Percentiles rank a stretch among this genome's conserved stretches.
phyloP scores from a whole-genome alignment of 2,888 invertebrate species.

The Hemicrepidius hirtus region DNA sequence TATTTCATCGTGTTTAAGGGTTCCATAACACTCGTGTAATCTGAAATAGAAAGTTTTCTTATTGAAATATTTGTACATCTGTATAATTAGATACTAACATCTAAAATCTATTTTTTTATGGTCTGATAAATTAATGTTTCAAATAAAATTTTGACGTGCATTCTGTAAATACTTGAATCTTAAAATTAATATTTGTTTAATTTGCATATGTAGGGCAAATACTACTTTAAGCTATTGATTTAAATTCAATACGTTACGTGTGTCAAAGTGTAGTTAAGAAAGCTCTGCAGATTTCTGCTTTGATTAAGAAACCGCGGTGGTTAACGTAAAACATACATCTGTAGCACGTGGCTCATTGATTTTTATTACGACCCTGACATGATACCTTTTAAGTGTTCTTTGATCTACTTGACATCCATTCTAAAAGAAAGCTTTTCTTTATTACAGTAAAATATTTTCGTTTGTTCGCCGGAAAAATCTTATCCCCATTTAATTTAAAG shows the following conservation, averaged over 20 bases:
- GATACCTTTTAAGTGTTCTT: constrained; percentile 34
- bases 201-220: too few relatives aligned
- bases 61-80: too few relatives aligned
- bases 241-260: constrained; percentile 33
- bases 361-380: constrained; percentile 31
- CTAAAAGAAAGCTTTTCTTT: neutral
- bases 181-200: too few relatives aligned
- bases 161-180: too few relatives aligned
- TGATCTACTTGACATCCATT: constrained; percentile 36
- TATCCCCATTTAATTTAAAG: neutral
- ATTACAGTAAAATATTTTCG: neutral
- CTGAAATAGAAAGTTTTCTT: too few relatives aligned
- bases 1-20: too few relatives aligned
- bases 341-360: constrained; percentile 35
- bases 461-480: neutral
- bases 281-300: constrained; percentile 41
- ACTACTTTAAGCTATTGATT: constrained; percentile 19
- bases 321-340: constrained; percentile 10
- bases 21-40: too few relatives aligned
- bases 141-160: too few relatives aligned
- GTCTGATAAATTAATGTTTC: too few relatives aligned
- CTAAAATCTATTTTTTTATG: too few relatives aligned
- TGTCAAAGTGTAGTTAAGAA: constrained; percentile 36
- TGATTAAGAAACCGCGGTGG: constrained; percentile 24
- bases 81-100: too few relatives aligned